Percentiles rank a stretch among this genome's conserved stretches.
These are phyloP conservation scores for Xanthorhoe designata DNA, from an alignment of 2,888 invertebrate genomes.

Conservation along the genomic window DNA sequence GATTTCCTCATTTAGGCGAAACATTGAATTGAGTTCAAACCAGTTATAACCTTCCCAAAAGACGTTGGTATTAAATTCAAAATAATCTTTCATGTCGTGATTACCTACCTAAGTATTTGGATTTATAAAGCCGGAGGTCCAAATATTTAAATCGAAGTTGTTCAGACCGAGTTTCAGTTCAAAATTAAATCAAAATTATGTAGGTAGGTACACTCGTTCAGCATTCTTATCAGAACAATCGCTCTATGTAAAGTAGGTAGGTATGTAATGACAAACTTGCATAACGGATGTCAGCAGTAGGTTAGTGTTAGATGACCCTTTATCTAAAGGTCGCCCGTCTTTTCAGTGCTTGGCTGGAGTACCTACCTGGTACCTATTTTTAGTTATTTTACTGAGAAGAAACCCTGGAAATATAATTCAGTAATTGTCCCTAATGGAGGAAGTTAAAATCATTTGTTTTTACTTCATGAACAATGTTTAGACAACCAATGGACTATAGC, in stretches of 20 bases:
- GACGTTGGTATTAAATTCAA: background rate
- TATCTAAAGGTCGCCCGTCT: background rate
- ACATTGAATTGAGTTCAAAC: conserved; percentile 4
- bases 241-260: conserved; percentile 2
- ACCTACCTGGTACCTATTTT: background rate
- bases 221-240: background rate
- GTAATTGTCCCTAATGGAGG: no score
- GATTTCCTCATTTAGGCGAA: conserved; percentile 5
- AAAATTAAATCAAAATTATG: no score
- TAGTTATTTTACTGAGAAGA: background rate
- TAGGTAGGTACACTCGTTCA: background rate
- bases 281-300: conserved; percentile 17
- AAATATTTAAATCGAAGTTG: background rate
- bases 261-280: conserved; percentile 9
- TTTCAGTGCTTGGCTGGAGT: background rate
- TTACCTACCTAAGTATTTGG: no score
- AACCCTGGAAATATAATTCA: background rate
- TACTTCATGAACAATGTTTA: no score
- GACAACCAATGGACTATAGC: no score
- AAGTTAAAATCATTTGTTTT: no score
- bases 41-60: conserved; percentile 26
- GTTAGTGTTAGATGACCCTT: background rate
- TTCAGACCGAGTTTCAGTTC: background rate
- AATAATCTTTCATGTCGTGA: conserved; percentile 1
- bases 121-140: background rate